Base-by-base conservation (phyloP, 2,888 invertebrate species). In the Tachystola acroxantha region DNA sequence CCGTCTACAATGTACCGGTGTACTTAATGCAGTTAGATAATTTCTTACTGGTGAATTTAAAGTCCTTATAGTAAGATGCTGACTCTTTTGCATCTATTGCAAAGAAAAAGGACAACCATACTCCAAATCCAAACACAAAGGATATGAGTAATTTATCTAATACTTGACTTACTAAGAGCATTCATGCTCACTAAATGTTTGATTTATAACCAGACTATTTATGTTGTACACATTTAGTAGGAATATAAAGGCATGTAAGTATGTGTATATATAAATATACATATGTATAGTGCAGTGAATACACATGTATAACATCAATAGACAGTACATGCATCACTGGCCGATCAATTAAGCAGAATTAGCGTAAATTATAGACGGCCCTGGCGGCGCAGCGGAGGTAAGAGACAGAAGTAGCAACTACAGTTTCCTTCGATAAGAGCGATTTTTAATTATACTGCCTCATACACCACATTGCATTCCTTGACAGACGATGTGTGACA, bases 401-500 rank as follows among this genome's bases (percentile, higher is more conserved):
- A 14, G 26, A 39, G 27, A 24, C 25, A 30, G 32, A 37, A 32
- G 42, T 32, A 2, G 7, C 11, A 11, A 11, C n/a, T 36, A 10
- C 30, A 31, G 30, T 27, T 31, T 29, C 40, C 31, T 32, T 29
- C 26, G 25, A 37, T 35, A 39, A 16, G 14, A 20, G 31, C 32
- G 30, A 34, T 16, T 30, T 37, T 30, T 33, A 32, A 36, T 31
- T 32, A 26, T 43, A 45, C 39, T 39, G 40, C 38, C 45, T 43
- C 37, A 40, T 48, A 48, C 48, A 42, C 40, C 42, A 34, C 37
- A 45, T 46, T 59, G 63, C 69, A 74, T 75, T 74, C 65, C 62
- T 56, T 59, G 54, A 55, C 63, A 69, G 64, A 54, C 65, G 63
- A 70, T 70, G 68, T 71, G 64, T 70, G 64, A 72, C 69, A 66